These are phyloP conservation scores for Xenopus petersii DNA, from an alignment of 2,797 vertebrate species.

Conservation along the genomic window DNA sequence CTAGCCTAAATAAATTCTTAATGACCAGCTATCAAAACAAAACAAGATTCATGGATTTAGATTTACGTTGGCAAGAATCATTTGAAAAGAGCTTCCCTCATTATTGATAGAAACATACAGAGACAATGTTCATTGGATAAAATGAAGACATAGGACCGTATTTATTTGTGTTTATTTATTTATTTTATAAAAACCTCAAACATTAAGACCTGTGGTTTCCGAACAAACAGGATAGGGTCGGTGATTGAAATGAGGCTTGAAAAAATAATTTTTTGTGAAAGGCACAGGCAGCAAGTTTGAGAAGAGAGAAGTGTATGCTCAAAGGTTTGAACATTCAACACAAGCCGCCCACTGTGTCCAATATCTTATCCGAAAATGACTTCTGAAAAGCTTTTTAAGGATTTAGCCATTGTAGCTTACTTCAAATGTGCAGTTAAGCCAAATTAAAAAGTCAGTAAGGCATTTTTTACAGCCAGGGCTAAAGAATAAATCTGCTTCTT, in stretches of 20 bases:
- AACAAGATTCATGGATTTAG: constrained; percentile 32
- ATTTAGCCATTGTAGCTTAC: constrained; percentile 22
- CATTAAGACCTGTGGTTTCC: constrained; percentile 3
- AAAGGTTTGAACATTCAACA: constrained; percentile 5
- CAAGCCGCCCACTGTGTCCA: constrained; percentile 19
- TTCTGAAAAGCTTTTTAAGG: constrained; percentile 30
- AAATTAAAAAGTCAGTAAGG: constrained; percentile 10
- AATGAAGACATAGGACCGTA: background rate
- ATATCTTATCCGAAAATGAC: constrained; percentile 30
- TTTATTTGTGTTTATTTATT: background rate
- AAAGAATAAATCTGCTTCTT: constrained; percentile 2
- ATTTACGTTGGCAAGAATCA: constrained; percentile 21
- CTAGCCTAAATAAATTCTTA: constrained; percentile 44
- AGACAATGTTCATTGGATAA: background rate
- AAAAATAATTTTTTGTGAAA: constrained; percentile 9
- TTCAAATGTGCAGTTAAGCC: constrained; percentile 17
- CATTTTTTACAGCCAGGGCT: constrained; percentile 3
- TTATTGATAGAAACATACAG: constrained; percentile 10
- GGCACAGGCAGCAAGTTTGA: constrained; percentile 7
- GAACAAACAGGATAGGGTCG: constrained; percentile 3
- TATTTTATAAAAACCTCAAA: background rate
- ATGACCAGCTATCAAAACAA: constrained; percentile 45
- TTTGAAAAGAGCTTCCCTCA: constrained; percentile 10
- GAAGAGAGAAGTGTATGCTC: constrained; percentile 11
- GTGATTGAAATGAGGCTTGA: constrained; percentile 3